These are phyloP conservation scores for Bombus polaris DNA, from an alignment of 1,140 invertebrate genomes.

Conservation along the genomic window DNA sequence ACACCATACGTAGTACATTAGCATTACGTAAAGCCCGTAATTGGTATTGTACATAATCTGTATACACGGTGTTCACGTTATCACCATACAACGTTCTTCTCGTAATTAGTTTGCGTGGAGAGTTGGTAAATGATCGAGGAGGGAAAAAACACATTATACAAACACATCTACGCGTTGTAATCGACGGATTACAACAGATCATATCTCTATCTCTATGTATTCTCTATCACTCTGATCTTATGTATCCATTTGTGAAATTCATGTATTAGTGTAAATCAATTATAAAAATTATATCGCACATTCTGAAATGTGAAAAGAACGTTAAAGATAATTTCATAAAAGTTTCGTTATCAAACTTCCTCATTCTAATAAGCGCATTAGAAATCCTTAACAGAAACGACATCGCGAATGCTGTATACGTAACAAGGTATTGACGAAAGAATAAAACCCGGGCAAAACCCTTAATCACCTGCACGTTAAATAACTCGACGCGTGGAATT, in stretches of 20 bases:
- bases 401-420: background rate
- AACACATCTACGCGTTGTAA: background rate
- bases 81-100: background rate
- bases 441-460: background rate
- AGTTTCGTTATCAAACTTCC: background rate
- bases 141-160: background rate
- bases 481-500: constrained; percentile 15
- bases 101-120: background rate
- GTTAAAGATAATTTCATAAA: background rate
- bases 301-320: background rate
- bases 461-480: constrained; percentile 6
- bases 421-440: background rate
- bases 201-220: too few species aligned
- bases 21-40: constrained; percentile 16
- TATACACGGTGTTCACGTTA: background rate
- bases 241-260: too few species aligned
- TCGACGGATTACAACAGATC: background rate
- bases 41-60: constrained; percentile 16
- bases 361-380: background rate
- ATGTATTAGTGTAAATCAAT: background rate
- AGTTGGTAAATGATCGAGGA: background rate
- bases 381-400: background rate
- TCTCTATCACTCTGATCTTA: too few species aligned
- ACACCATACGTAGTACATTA: background rate
- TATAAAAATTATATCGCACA: background rate